Percentiles rank a stretch among this genome's conserved stretches.
Evolutionary conservation across 2,797 vertebrate genomes (phyloP).

Genomic region (Adelosebastes latens): DNA sequence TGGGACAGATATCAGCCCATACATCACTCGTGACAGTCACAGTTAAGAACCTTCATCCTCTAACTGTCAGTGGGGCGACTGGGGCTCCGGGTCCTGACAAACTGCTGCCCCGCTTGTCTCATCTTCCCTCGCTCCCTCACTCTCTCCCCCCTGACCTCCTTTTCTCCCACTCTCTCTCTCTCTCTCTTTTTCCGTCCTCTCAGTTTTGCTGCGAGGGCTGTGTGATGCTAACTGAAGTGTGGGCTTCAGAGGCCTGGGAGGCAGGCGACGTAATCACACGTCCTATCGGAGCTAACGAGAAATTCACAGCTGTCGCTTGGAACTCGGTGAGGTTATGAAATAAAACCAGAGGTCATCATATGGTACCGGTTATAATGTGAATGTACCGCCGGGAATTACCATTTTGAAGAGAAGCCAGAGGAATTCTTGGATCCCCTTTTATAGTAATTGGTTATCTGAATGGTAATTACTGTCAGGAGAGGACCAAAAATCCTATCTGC

Average conservation of each 20-base stretch:
- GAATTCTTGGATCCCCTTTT: conserved; percentile 64
- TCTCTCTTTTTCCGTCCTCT: conserved; percentile 2
- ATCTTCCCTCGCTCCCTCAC: conserved; percentile 41
- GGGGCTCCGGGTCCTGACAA: conserved; percentile 74
- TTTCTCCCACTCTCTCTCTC: conserved; percentile 25
- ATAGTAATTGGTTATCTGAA: conserved; percentile 76
- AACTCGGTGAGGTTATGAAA: conserved; percentile 64
- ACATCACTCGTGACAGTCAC: conserved; percentile 80
- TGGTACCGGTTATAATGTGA: conserved; percentile 65
- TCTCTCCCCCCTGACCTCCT: conserved; percentile 55
- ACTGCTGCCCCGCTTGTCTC: conserved; percentile 68
- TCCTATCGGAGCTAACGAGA: conserved; percentile 72
- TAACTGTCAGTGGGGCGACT: conserved; percentile 70
- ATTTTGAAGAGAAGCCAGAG: conserved; percentile 67
- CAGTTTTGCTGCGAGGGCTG: conserved; percentile 42
- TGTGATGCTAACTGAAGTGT: conserved; percentile 75
- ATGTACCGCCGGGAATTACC: conserved; percentile 62
- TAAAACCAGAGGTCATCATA: conserved; percentile 76
- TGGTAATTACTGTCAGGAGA: conserved; percentile 70
- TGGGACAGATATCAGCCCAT: conserved; percentile 74
- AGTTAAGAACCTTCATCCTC: conserved; percentile 75
- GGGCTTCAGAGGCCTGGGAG: conserved; percentile 58
- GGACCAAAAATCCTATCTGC: conserved; percentile 58
- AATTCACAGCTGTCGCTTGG: conserved; percentile 67
- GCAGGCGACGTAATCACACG: conserved; percentile 69